phyloP scores from a whole-genome alignment of 2,113 vertebrate genomes.

The Bagarius yarrelli region DNA sequence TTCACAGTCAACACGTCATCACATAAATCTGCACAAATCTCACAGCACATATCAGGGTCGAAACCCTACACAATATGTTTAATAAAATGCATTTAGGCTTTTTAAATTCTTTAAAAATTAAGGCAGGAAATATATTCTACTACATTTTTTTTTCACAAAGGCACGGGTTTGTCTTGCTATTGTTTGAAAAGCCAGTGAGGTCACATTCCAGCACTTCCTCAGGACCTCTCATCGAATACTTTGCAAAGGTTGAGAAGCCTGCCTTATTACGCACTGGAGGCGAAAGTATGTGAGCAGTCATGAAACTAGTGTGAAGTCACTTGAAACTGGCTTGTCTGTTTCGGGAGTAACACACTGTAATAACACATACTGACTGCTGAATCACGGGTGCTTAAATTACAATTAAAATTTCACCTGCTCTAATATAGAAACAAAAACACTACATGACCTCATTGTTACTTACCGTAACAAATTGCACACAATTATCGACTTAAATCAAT shows the following conservation, averaged over 20 bases:
- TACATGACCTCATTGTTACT: not conserved
- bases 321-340: not conserved
- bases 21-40: not conserved
- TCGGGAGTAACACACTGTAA: not conserved
- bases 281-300: slow-evolving; percentile 8
- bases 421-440: not conserved
- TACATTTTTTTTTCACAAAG: not conserved
- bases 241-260: slow-evolving; percentile 29
- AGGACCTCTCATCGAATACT: slow-evolving; percentile 36
- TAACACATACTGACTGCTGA: not conserved
- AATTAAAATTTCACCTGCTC: not conserved
- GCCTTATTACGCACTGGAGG: slow-evolving; percentile 1
- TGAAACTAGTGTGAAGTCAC: not conserved
- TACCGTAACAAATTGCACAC: not conserved
- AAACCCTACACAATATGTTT: not conserved
- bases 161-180: slow-evolving; percentile 15
- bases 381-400: not conserved
- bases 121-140: not conserved
- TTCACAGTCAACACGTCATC: slow-evolving; percentile 29
- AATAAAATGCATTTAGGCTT: not conserved
- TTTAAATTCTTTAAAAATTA: not conserved
- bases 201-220: slow-evolving; percentile 65
- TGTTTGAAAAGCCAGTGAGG: slow-evolving; percentile 58
- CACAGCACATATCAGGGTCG: not conserved
- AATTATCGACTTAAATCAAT: no score